Evolutionary conservation across 2,113 vertebrate species (phyloP).

Genomic region (Caranx ignobilis): DNA sequence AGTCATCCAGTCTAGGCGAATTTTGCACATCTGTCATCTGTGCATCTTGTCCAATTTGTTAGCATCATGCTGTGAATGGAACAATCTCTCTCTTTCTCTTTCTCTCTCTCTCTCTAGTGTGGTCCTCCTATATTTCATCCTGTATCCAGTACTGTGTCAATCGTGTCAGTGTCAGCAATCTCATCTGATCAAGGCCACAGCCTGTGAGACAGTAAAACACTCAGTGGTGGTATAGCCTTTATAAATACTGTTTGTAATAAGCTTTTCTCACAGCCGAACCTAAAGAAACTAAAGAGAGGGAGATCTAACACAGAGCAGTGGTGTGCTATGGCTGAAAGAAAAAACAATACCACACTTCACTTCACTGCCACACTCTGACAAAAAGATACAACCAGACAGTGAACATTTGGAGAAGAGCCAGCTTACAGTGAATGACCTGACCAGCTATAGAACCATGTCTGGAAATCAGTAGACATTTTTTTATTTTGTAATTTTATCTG

Average conservation of each 20-base stretch:
- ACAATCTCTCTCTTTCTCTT: neutral
- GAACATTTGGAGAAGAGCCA: too few species aligned
- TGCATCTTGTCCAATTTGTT: slow-evolving; percentile 51
- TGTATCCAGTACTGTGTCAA: neutral
- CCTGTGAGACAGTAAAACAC: slow-evolving; percentile 9
- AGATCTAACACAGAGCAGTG: neutral
- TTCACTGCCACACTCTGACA: neutral
- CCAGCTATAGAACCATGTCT: too few species aligned
- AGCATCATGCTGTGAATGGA: neutral
- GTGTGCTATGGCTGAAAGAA: neutral
- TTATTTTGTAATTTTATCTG: too few species aligned
- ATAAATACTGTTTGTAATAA: neutral
- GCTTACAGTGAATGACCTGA: too few species aligned
- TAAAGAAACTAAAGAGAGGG: neutral
- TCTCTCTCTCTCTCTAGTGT: neutral
- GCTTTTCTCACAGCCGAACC: neutral
- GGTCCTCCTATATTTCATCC: neutral
- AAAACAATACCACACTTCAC: too few species aligned
- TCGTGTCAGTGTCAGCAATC: neutral
- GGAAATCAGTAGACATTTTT: too few species aligned
- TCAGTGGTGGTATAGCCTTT: neutral
- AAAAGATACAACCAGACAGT: too few species aligned
- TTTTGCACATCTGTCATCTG: slow-evolving; percentile 75
- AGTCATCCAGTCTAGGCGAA: slow-evolving; percentile 51
- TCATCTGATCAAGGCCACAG: slow-evolving; percentile 2